Evolutionary conservation across 2,113 vertebrate species (phyloP).

Genomic region (Bubalus kerabau): DNA sequence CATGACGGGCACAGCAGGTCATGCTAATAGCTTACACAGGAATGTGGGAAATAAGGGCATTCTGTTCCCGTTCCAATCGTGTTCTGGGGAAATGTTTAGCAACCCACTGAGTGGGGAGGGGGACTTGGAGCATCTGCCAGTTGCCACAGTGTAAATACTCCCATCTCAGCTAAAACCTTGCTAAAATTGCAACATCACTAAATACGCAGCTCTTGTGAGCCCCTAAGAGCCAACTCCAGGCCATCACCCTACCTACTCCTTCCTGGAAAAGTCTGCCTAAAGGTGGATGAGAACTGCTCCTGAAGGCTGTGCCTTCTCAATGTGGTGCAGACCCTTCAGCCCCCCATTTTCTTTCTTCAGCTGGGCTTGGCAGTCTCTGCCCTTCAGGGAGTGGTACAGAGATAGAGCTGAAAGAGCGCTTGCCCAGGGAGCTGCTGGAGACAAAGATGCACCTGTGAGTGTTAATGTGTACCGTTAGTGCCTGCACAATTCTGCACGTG

Average conservation of each 20-base stretch:
- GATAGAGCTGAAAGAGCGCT: not conserved
- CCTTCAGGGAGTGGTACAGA: not conserved
- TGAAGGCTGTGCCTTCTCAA: not conserved
- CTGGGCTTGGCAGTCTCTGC: not conserved
- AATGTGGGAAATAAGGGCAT: not conserved
- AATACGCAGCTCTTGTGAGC: not conserved
- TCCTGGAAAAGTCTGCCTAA: not conserved
- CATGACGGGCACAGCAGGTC: not conserved
- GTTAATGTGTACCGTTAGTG: accelerated
- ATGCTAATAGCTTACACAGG: not conserved
- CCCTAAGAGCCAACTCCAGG: not conserved
- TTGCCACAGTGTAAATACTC: not conserved
- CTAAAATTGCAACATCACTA: not conserved
- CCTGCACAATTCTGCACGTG: too few species aligned
- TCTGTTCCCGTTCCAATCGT: not conserved
- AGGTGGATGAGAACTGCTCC: not conserved
- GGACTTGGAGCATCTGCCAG: too few species aligned
- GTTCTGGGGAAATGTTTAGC: not conserved
- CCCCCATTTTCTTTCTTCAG: not conserved
- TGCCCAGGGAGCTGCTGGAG: not conserved
- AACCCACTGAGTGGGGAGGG: not conserved
- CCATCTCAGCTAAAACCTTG: not conserved
- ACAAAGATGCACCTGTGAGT: not conserved
- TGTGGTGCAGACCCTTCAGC: not conserved
- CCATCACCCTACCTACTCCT: not conserved